Conservation (phyloP, 2,888 invertebrate species). For the Himalopsyche tibetana region DNA sequence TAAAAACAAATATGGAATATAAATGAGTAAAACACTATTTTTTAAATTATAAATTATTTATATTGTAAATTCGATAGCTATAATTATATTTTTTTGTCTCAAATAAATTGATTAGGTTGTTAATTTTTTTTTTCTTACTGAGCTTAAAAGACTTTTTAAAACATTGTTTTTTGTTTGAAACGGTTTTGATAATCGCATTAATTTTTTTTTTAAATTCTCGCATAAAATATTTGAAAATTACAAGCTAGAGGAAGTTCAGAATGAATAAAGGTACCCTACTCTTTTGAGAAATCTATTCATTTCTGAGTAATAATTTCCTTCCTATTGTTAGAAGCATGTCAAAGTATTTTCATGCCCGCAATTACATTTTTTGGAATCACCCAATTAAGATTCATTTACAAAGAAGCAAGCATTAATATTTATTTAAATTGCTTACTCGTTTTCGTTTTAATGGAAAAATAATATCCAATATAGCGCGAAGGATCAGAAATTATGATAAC, state of each 20-base stretch:
- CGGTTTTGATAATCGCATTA: no score
- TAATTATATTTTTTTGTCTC: no score
- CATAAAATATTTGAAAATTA: background rate
- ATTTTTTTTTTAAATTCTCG: no score
- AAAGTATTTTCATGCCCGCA: background rate
- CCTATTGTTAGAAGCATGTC: background rate
- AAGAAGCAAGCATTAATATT: conserved; percentile 5
- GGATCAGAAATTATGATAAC: conserved; percentile 41
- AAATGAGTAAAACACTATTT: no score
- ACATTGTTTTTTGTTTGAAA: no score
- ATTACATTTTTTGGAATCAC: background rate
- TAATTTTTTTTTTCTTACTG: no score
- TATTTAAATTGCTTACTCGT: conserved; percentile 25
- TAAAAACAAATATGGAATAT: no score
- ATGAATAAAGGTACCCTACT: background rate
- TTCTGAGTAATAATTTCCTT: background rate
- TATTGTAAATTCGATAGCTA: no score
- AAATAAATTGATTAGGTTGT: no score
- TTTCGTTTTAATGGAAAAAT: conserved; percentile 19
- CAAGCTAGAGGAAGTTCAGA: background rate
- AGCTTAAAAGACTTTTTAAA: no score
- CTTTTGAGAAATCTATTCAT: no score
- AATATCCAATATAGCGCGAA: conserved; percentile 39
- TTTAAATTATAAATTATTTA: no score
- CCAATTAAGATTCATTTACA: background rate